phyloP scores from a whole-genome alignment of 2,888 invertebrate genomes.

The Caenorhabditis imperialis region DNA sequence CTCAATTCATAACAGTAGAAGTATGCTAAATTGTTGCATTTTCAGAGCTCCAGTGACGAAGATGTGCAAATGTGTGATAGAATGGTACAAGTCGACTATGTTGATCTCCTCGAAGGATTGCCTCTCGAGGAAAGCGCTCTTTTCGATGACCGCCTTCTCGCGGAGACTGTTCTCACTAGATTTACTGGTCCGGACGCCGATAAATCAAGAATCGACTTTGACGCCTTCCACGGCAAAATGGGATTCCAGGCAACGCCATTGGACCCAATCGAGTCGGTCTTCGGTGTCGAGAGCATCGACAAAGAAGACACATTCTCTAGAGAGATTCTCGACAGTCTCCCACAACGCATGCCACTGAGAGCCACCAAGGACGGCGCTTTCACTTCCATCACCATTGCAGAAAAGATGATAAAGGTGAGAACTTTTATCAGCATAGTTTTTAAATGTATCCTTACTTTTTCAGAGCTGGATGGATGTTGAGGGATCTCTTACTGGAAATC shows the following conservation, averaged over 20 bases:
- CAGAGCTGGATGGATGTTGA: slow-evolving; percentile 36
- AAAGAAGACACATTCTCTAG: slow-evolving; percentile 9
- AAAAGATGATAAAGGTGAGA: slow-evolving; percentile 37
- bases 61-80: slow-evolving; percentile 17
- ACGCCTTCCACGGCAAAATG: neutral
- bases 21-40: too few relatives aligned
- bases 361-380: neutral
- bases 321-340: slow-evolving; percentile 11
- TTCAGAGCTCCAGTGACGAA: too few relatives aligned
- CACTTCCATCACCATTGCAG: neutral
- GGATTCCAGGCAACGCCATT: neutral
- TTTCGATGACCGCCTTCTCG: neutral
- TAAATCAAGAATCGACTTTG: neutral
- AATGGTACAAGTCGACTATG: slow-evolving; percentile 30
- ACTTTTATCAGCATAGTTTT: too few relatives aligned
- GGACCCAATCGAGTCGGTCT: neutral
- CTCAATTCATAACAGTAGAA: too few relatives aligned
- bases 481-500: slow-evolving; percentile 8
- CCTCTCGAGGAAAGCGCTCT: neutral
- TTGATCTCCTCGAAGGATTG: neutral
- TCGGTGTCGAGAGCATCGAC: slow-evolving; percentile 10
- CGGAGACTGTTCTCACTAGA: neutral
- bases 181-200: neutral
- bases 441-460: too few relatives aligned
- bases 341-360: neutral